Conservation (phyloP, 2,797 vertebrate species). For the Oryzias sinensis region DNA sequence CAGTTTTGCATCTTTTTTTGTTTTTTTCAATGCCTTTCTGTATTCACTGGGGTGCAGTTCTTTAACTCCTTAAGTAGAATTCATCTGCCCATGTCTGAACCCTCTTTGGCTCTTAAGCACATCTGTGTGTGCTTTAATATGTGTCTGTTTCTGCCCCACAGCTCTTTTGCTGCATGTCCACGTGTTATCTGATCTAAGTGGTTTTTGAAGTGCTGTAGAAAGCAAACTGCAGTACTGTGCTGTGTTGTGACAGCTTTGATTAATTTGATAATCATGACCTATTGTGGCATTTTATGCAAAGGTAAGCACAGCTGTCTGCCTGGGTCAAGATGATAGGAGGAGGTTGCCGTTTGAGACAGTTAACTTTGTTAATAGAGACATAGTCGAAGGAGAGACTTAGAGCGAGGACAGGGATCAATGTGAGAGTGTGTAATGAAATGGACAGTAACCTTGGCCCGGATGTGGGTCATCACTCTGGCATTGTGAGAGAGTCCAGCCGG, state of each 20-base stretch:
- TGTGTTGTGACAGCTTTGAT: slow-evolving; percentile 69
- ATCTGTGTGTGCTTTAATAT: slow-evolving; percentile 8
- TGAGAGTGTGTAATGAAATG: slow-evolving; percentile 57
- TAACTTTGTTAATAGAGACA: slow-evolving; percentile 79
- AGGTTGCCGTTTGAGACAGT: slow-evolving; percentile 63
- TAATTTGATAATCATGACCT: slow-evolving; percentile 83
- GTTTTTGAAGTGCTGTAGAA: slow-evolving; percentile 31
- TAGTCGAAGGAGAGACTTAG: slow-evolving; percentile 47
- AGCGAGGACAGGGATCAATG: slow-evolving; percentile 78
- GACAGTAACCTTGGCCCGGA: slow-evolving; percentile 73
- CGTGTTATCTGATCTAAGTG: slow-evolving; percentile 61
- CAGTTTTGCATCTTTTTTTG: too few species aligned
- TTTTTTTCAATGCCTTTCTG: too few species aligned
- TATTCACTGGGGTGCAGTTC: background rate
- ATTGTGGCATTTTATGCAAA: slow-evolving; percentile 72
- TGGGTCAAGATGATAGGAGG: slow-evolving; percentile 59
- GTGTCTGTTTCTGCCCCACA: slow-evolving; percentile 4
- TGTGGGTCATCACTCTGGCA: slow-evolving; percentile 40
- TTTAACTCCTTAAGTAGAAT: slow-evolving; percentile 2
- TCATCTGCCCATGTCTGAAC: background rate
- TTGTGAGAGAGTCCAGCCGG: background rate
- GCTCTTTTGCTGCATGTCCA: slow-evolving; percentile 50
- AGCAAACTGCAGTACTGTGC: slow-evolving; percentile 38
- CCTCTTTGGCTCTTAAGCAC: slow-evolving; percentile 29
- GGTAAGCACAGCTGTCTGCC: slow-evolving; percentile 78